These are phyloP conservation scores for Drosophila obscura DNA, from an alignment of 1,140 invertebrate genomes.

Conservation along the genomic window DNA sequence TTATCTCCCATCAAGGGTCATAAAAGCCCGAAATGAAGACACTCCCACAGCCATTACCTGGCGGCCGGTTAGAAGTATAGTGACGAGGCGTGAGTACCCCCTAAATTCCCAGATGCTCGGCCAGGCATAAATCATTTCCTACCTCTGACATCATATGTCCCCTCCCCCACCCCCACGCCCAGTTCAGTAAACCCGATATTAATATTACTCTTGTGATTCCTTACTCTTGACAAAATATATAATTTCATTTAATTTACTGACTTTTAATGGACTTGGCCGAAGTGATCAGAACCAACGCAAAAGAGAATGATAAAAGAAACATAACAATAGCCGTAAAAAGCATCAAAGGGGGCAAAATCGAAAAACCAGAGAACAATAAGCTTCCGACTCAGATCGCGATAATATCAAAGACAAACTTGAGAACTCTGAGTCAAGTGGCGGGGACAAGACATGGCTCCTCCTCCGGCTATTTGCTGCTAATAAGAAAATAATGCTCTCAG, in stretches of 20 bases:
- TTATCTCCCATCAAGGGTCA: slow-evolving; percentile 21
- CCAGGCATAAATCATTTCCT: slow-evolving; percentile 42
- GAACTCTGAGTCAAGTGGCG: slow-evolving; percentile 49
- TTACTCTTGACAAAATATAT: slow-evolving; percentile 49
- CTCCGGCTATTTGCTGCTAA: slow-evolving; percentile 55
- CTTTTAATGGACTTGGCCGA: slow-evolving; percentile 67
- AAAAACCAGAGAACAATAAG: slow-evolving; percentile 53
- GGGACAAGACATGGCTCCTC: slow-evolving; percentile 21
- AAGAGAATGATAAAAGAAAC: slow-evolving; percentile 42
- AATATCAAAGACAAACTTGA: slow-evolving; percentile 54
- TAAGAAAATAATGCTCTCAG: slow-evolving; percentile 69
- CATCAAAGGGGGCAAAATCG: slow-evolving; percentile 21
- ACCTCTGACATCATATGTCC: slow-evolving; percentile 57
- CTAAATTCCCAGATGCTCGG: slow-evolving; percentile 31
- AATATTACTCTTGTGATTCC: slow-evolving; percentile 30
- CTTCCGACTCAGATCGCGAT: slow-evolving; percentile 31
- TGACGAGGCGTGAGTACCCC: not conserved
- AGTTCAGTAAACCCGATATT: slow-evolving; percentile 39
- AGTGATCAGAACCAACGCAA: slow-evolving; percentile 50
- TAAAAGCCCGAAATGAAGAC: slow-evolving; percentile 27
- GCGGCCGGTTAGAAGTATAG: slow-evolving; percentile 23
- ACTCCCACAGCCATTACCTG: slow-evolving; percentile 32
- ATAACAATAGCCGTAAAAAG: slow-evolving; percentile 12
- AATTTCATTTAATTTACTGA: slow-evolving; percentile 76
- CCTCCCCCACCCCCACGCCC: slow-evolving; percentile 24